Evolutionary conservation across 1,140 invertebrate genomes (phyloP).

Genomic region (Coptotermes formosanus): DNA sequence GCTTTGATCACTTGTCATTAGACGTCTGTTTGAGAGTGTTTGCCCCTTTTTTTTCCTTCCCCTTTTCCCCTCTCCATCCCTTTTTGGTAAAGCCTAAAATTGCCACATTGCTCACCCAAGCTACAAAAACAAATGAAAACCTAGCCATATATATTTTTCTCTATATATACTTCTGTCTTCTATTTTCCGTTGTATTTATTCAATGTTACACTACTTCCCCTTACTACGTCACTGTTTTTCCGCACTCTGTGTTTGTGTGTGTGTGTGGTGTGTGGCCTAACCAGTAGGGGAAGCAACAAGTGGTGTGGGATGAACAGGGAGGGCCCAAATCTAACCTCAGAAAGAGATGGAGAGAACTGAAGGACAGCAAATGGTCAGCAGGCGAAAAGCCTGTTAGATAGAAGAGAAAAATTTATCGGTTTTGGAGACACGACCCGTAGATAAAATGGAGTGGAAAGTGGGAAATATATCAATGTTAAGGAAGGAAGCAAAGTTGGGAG

Average conservation of each 20-base stretch:
- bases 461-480: slow-evolving; percentile 15
- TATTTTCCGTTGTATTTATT: neutral
- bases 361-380: neutral
- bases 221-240: neutral
- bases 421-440: slow-evolving; percentile 6
- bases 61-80: neutral
- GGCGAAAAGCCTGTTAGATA: slow-evolving; percentile 15
- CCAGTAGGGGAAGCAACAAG: slow-evolving; percentile 17
- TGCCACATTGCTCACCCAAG: neutral
- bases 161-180: neutral
- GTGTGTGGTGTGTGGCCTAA: neutral
- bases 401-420: slow-evolving; percentile 9
- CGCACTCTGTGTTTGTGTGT: neutral
- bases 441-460: slow-evolving; percentile 12
- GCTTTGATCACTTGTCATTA: slow-evolving; percentile 13
- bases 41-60: neutral
- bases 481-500: neutral
- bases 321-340: neutral
- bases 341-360: neutral
- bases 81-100: neutral
- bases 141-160: neutral
- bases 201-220: neutral
- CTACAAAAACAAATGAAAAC: neutral
- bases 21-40: neutral
- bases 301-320: neutral